Percentiles rank a stretch among this genome's conserved stretches.
phyloP scores from a whole-genome alignment of 2,797 vertebrate genomes.

The Serranus cabrilla region DNA sequence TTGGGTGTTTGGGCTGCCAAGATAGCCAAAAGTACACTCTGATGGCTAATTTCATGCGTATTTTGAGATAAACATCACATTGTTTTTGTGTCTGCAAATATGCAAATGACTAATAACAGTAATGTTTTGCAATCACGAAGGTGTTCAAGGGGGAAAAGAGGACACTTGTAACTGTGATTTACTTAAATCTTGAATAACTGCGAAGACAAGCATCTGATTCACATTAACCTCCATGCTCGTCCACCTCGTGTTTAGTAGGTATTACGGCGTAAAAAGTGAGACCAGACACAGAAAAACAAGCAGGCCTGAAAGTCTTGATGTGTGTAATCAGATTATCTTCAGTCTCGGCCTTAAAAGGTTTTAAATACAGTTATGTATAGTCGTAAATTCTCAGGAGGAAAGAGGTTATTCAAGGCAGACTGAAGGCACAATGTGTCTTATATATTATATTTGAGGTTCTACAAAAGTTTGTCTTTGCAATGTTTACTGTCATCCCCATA shows the following conservation, averaged over 20 bases:
- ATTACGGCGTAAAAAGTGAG: not conserved
- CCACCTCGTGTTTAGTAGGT: not conserved
- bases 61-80: not conserved
- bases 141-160: not conserved
- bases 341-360: not conserved
- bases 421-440: not conserved
- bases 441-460: not conserved
- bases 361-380: constrained; percentile 2
- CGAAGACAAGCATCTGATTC: constrained; percentile 21
- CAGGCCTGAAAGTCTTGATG: not conserved
- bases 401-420: not conserved
- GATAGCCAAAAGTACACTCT: not conserved
- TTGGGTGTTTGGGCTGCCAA: not conserved
- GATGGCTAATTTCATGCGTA: not conserved
- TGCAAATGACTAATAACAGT: not conserved
- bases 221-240: constrained; percentile 10
- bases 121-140: not conserved
- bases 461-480: not conserved
- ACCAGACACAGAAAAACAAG: constrained; percentile 7
- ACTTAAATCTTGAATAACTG: not conserved
- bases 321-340: constrained; percentile 6
- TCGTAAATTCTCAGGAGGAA: not conserved
- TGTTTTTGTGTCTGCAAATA: not conserved
- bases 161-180: not conserved
- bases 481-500: not conserved